These are phyloP conservation scores for Calypte anna DNA, from an alignment of 2,113 vertebrate genomes.

Conservation along the genomic window DNA sequence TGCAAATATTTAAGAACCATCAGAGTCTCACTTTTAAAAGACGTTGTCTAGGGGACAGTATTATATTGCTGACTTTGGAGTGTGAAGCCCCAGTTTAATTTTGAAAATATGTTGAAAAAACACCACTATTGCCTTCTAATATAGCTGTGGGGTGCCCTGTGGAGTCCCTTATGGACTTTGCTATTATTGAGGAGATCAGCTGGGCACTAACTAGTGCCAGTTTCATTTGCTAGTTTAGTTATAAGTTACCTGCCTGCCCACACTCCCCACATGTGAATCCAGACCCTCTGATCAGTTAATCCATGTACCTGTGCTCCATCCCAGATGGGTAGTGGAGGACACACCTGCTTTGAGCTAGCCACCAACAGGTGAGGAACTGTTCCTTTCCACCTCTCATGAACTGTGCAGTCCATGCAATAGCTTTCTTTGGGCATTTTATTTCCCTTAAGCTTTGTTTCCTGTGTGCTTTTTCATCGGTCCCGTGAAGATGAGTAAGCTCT, in stretches of 20 bases:
- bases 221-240: neutral
- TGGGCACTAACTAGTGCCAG: neutral
- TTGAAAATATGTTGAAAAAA: neutral
- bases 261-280: neutral
- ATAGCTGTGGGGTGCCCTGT: neutral
- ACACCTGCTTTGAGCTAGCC: neutral
- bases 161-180: neutral
- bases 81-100: neutral
- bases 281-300: neutral
- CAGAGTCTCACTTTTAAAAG: neutral
- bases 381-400: neutral
- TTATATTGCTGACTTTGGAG: neutral
- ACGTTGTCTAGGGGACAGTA: rapidly evolving
- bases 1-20: neutral
- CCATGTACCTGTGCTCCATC: neutral
- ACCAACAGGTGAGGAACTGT: neutral
- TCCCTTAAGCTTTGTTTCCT: conserved; percentile 55
- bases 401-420: neutral
- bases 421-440: conserved; percentile 14
- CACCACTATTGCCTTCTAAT: rapidly evolving
- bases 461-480: conserved; percentile 56
- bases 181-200: neutral
- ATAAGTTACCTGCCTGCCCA: neutral
- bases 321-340: neutral
- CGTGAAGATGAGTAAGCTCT: conserved; percentile 67